Evolutionary conservation across 2,113 vertebrate species (phyloP).

Genomic region (Corvus moneduloides): DNA sequence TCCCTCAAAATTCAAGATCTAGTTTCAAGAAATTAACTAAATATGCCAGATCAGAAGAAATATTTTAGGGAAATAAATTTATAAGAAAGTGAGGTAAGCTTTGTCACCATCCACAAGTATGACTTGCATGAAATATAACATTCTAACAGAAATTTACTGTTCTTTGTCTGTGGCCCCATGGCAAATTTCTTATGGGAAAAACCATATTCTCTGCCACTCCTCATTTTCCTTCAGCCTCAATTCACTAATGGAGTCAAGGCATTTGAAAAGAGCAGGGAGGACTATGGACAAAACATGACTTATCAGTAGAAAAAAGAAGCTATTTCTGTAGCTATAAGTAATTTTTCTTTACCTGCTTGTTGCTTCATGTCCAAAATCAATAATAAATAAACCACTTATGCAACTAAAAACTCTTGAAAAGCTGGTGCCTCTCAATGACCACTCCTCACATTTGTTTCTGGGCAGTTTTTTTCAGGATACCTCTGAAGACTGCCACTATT

Average conservation of each 20-base stretch:
- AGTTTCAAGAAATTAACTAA: background rate
- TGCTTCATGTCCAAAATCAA: background rate
- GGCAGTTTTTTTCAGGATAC: background rate
- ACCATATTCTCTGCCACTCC: background rate
- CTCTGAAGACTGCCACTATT: background rate
- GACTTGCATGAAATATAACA: background rate
- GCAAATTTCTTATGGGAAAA: background rate
- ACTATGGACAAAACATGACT: background rate
- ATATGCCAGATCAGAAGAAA: background rate
- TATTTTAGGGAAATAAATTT: background rate
- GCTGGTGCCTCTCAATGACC: background rate
- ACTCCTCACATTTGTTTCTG: background rate
- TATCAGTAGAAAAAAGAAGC: background rate
- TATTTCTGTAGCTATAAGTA: background rate
- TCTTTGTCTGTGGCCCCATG: background rate
- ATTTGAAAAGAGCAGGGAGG: background rate
- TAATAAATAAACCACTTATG: background rate
- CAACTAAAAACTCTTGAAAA: background rate
- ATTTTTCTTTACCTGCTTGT: background rate
- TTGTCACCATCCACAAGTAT: background rate
- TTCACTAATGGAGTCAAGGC: background rate
- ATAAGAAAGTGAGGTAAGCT: background rate
- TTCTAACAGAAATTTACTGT: background rate
- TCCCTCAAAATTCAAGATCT: background rate
- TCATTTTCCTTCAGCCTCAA: background rate